Percentiles rank a stretch among this genome's conserved stretches.
Conservation (phyloP, 1,140 invertebrate genomes). For the Aporrectodea caliginosa region DNA sequence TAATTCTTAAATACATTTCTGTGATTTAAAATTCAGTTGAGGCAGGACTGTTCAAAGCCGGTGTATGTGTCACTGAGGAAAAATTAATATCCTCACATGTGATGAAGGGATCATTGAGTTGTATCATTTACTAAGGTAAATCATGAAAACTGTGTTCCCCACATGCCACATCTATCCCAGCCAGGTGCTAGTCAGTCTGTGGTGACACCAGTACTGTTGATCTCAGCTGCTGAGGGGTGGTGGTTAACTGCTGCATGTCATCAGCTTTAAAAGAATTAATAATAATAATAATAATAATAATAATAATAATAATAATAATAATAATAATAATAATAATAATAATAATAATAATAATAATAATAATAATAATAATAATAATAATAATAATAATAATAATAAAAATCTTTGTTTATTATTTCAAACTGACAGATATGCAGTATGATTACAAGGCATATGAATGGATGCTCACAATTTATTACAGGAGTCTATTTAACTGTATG, state of each 20-base stretch:
- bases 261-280: not conserved
- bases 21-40: too few relatives aligned
- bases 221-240: not conserved
- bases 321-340: not conserved
- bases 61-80: too few relatives aligned
- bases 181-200: not conserved
- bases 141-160: not conserved
- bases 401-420: too few relatives aligned
- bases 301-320: not conserved
- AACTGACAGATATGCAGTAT: too few relatives aligned
- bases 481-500: too few relatives aligned
- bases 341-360: not conserved
- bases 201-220: not conserved
- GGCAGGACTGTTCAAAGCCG: too few relatives aligned
- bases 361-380: slow-evolving; percentile 4
- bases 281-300: not conserved
- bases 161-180: not conserved
- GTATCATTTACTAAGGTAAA: too few relatives aligned
- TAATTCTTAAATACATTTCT: too few relatives aligned
- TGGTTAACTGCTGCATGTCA: not conserved
- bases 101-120: too few relatives aligned
- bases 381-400: too few relatives aligned
- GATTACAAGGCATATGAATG: too few relatives aligned
- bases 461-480: too few relatives aligned
- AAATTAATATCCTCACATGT: not conserved